A percentile compares a stretch with the other conserved stretches of the same genome.
Conservation (phyloP, 2,888 invertebrate species). For the Saturnia pavonia region DNA sequence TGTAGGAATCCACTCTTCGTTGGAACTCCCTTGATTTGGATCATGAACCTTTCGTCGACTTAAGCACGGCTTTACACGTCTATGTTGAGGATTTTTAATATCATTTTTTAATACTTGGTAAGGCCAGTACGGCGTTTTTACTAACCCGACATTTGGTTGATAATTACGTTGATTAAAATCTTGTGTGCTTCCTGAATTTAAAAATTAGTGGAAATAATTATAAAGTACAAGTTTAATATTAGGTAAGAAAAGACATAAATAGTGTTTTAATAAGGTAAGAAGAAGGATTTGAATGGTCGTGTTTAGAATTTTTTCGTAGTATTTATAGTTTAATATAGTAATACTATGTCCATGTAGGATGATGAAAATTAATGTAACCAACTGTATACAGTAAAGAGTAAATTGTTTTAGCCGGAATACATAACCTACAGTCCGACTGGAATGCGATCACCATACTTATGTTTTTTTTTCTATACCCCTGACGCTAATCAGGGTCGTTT, state of each 20-base stretch:
- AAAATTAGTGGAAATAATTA: background rate
- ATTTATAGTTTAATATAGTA: too few species aligned
- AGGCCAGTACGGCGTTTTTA: background rate
- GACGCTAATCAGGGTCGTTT: too few species aligned
- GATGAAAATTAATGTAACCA: too few species aligned
- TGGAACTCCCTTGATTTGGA: background rate
- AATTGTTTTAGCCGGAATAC: background rate
- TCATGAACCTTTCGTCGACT: background rate
- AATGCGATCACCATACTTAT: too few species aligned
- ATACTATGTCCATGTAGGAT: too few species aligned
- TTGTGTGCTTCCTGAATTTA: background rate
- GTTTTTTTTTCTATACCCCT: too few species aligned
- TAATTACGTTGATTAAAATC: background rate
- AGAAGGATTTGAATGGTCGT: background rate
- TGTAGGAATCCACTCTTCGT: background rate
- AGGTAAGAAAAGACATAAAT: background rate
- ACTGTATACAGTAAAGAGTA: background rate
- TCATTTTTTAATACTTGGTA: background rate
- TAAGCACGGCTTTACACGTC: conserved; percentile 1
- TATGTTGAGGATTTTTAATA: background rate
- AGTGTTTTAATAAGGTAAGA: background rate
- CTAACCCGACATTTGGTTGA: background rate
- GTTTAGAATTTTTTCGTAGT: too few species aligned
- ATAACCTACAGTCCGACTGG: too few species aligned
- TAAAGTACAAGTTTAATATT: background rate